Evolutionary conservation across 2,113 vertebrate species (phyloP).

Genomic region (Nothocercus julius): DNA sequence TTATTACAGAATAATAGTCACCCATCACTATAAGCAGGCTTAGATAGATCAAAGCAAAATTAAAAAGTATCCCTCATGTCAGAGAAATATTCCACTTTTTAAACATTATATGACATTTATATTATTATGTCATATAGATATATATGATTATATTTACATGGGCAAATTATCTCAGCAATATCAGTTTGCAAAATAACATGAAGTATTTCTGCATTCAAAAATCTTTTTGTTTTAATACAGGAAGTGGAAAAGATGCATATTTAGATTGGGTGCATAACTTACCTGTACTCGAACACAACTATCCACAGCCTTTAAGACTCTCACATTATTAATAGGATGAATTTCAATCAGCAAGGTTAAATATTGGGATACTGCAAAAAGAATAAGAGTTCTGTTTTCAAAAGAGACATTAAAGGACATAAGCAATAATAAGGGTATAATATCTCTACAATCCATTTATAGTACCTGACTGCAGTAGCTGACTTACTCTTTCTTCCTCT

Average conservation of each 20-base stretch:
- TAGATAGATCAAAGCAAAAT: background rate
- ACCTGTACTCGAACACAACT: slow-evolving; percentile 93
- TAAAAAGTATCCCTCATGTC: background rate
- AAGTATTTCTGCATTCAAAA: background rate
- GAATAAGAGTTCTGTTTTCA: background rate
- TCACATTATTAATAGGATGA: slow-evolving; percentile 90
- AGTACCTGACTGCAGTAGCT: slow-evolving; percentile 87
- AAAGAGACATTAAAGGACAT: background rate
- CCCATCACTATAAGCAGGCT: background rate
- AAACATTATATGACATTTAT: background rate
- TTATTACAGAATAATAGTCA: background rate
- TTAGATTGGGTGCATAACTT: background rate
- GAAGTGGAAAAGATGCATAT: background rate
- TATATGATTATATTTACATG: background rate
- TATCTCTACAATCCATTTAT: background rate
- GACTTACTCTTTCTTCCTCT: slow-evolving; percentile 68
- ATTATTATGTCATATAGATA: no score
- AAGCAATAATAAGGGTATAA: background rate
- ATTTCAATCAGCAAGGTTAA: slow-evolving; percentile 93
- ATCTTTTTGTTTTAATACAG: background rate
- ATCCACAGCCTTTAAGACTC: slow-evolving; percentile 94
- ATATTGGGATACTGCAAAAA: slow-evolving; percentile 85
- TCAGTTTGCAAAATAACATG: background rate
- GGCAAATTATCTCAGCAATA: background rate
- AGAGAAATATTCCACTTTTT: background rate